Conservation (phyloP, 2,888 invertebrate genomes). For the Desoria tigrina region DNA sequence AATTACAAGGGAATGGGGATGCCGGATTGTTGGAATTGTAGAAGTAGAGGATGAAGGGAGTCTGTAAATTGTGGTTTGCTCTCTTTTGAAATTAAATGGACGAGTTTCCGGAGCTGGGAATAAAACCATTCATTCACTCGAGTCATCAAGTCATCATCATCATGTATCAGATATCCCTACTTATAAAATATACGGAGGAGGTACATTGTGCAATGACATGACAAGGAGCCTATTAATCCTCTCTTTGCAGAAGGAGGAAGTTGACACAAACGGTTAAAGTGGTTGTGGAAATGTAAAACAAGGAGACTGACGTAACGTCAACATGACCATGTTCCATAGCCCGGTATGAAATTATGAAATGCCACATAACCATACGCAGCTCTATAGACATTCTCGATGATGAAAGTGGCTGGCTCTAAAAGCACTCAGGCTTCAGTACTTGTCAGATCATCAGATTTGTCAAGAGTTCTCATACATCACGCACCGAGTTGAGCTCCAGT, state of each 20-base stretch:
- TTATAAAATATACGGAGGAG: too few species aligned
- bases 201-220: too few species aligned
- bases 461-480: slow-evolving; percentile 24
- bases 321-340: too few species aligned
- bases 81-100: slow-evolving; percentile 2
- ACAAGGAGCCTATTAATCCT: too few species aligned
- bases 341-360: too few species aligned
- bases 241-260: too few species aligned
- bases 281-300: slow-evolving; percentile 5
- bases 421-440: slow-evolving; percentile 27
- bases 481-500: not conserved
- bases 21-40: too few species aligned
- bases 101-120: not conserved
- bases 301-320: not conserved
- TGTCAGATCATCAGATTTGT: slow-evolving; percentile 43
- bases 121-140: not conserved
- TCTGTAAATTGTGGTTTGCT: slow-evolving; percentile 3
- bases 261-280: not conserved
- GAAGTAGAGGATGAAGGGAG: too few species aligned
- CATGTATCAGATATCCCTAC: too few species aligned
- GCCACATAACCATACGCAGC: too few species aligned
- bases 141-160: too few species aligned
- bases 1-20: too few species aligned
- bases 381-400: not conserved
- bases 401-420: slow-evolving; percentile 14